Percentiles rank a stretch among this genome's conserved stretches.
These are phyloP conservation scores for Drosophila silvestris DNA, from an alignment of 2,888 invertebrate genomes.

Conservation along the genomic window DNA sequence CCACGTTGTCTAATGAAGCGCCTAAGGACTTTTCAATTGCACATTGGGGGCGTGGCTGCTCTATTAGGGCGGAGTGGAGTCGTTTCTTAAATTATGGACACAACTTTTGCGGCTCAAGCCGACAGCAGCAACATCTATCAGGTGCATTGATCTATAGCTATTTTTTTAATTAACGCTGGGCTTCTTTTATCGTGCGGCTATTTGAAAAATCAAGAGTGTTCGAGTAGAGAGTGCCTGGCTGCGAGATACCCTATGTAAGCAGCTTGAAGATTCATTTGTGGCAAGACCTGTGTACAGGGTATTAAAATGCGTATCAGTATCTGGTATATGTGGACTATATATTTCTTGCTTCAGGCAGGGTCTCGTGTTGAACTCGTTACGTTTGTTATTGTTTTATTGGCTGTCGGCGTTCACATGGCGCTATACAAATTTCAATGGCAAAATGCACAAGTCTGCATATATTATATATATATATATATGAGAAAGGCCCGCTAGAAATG, in stretches of 20 bases:
- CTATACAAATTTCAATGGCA: slow-evolving; percentile 48
- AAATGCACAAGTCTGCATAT: slow-evolving; percentile 10
- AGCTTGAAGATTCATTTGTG: not conserved
- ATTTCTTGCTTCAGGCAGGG: slow-evolving; percentile 1
- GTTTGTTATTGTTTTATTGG: slow-evolving; percentile 56
- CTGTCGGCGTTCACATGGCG: slow-evolving; percentile 46
- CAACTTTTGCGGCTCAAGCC: slow-evolving; percentile 25
- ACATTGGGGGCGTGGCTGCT: slow-evolving; percentile 24
- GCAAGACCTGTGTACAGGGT: not conserved
- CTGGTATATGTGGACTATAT: not conserved
- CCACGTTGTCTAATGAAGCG: slow-evolving; percentile 69
- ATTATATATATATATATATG: slow-evolving; percentile 14
- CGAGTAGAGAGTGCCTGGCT: not conserved
- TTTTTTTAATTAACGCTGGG: slow-evolving; percentile 80
- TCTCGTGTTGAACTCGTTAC: slow-evolving; percentile 16
- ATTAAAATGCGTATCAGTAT: not conserved
- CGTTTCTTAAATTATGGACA: slow-evolving; percentile 63
- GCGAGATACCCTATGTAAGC: slow-evolving; percentile 6
- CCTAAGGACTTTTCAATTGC: slow-evolving; percentile 69
- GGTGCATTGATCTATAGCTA: slow-evolving; percentile 81
- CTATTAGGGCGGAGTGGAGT: slow-evolving; percentile 34
- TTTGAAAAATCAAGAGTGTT: slow-evolving; percentile 61
- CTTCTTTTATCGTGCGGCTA: slow-evolving; percentile 75
- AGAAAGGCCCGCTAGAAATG: slow-evolving; percentile 55
- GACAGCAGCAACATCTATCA: slow-evolving; percentile 63